A percentile compares a stretch with the other conserved stretches of the same genome.
Evolutionary conservation across 2,888 invertebrate genomes (phyloP).

Genomic region (Cheilosia soror): DNA sequence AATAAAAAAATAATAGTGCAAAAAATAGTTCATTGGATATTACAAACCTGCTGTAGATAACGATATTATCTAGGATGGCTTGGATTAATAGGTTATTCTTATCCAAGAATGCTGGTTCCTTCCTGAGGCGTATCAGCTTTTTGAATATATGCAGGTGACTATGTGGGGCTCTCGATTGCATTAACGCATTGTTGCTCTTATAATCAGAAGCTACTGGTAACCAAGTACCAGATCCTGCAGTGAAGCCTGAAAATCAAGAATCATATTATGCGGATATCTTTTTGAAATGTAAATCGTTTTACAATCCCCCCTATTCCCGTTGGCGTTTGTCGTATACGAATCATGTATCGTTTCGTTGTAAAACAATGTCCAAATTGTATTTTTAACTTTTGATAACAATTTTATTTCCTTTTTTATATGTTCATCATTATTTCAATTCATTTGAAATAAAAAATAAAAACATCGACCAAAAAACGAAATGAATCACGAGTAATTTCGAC

Average conservation of each 20-base stretch:
- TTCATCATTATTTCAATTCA: no score
- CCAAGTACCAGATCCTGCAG: slow-evolving; percentile 85
- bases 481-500: no score
- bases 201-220: slow-evolving; percentile 88
- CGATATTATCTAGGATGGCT: slow-evolving; percentile 79
- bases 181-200: slow-evolving; percentile 85
- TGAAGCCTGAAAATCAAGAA: slow-evolving; percentile 78
- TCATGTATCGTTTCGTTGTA: no score
- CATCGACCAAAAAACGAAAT: no score
- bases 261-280: background rate
- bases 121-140: slow-evolving; percentile 85
- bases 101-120: slow-evolving; percentile 82
- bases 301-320: no score
- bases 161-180: slow-evolving; percentile 84
- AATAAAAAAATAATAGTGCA: background rate
- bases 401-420: no score
- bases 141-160: slow-evolving; percentile 88
- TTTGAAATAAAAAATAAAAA: no score
- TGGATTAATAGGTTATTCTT: slow-evolving; percentile 78
- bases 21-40: background rate
- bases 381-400: no score
- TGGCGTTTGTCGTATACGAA: no score
- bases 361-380: no score
- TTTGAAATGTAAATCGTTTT: background rate
- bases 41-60: slow-evolving; percentile 80